Evolutionary conservation across 2,888 invertebrate genomes (phyloP).

Genomic region (Diabrotica balteata): DNA sequence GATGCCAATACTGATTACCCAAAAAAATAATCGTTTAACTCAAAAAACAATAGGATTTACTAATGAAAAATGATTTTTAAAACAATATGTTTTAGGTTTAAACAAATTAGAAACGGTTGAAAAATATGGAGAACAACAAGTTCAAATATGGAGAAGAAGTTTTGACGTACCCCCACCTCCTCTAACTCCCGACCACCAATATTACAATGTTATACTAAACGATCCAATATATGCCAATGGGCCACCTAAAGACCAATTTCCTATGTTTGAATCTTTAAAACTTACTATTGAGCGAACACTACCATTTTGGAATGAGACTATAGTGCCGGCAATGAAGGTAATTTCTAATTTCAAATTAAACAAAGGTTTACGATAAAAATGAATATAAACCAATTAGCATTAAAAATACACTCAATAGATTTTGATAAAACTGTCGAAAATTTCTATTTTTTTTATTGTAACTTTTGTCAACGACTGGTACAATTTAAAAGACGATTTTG

Average conservation of each 20-base stretch:
- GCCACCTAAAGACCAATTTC: constrained; percentile 75
- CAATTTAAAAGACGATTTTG: too few species aligned
- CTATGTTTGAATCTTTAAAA: constrained; percentile 83
- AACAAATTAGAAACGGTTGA: constrained; percentile 86
- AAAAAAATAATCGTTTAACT: too few species aligned
- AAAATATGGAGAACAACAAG: constrained; percentile 80
- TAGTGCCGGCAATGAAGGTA: constrained; percentile 77
- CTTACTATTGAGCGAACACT: constrained; percentile 81
- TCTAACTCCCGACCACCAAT: constrained; percentile 78
- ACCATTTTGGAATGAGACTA: constrained; percentile 86
- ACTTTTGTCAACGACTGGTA: too few species aligned
- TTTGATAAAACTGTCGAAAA: not conserved
- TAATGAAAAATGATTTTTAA: not conserved
- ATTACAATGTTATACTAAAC: constrained; percentile 76
- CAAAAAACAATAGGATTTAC: too few species aligned
- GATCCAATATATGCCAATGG: constrained; percentile 79
- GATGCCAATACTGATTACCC: not conserved
- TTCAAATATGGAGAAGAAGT: constrained; percentile 84
- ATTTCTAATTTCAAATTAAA: not conserved
- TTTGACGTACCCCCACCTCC: constrained; percentile 84
- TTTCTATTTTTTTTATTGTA: not conserved
- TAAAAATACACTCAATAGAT: too few species aligned
- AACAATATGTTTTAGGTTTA: constrained; percentile 53
- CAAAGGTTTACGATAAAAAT: too few species aligned
- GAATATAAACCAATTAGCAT: too few species aligned